A percentile compares a stretch with the other conserved stretches of the same genome.
phyloP scores from a whole-genome alignment of 2,888 invertebrate genomes.

The Ptychoptera albimana region DNA sequence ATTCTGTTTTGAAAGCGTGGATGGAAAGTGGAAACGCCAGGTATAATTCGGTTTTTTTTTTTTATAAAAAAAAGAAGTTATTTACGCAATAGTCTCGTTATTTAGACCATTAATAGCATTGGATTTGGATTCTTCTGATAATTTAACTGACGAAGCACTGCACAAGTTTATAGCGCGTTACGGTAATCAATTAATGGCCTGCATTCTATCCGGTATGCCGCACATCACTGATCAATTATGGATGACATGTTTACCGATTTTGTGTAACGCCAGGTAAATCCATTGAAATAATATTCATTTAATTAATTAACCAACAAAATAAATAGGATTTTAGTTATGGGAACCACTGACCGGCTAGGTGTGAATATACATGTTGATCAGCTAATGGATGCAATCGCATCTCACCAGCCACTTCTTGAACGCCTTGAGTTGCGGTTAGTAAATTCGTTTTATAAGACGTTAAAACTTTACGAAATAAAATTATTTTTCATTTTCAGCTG shows the following conservation, averaged over 20 bases:
- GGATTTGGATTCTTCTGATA: slow-evolving; percentile 91
- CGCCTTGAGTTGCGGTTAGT: slow-evolving; percentile 78
- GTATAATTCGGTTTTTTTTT: slow-evolving; percentile 18
- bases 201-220: slow-evolving; percentile 87
- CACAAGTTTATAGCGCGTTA: slow-evolving; percentile 82
- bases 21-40: slow-evolving; percentile 68
- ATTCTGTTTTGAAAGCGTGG: slow-evolving; percentile 84
- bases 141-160: slow-evolving; percentile 81
- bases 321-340: slow-evolving; percentile 85
- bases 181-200: slow-evolving; percentile 77
- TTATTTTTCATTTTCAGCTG: slow-evolving; percentile 35
- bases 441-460: not conserved
- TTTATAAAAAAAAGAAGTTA: not conserved
- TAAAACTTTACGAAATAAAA: not conserved
- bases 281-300: not conserved
- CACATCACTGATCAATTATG: slow-evolving; percentile 97
- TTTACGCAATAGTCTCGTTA: not conserved
- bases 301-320: not conserved
- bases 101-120: slow-evolving; percentile 61
- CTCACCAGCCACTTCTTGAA: slow-evolving; percentile 75
- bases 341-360: slow-evolving; percentile 89
- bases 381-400: slow-evolving; percentile 93
- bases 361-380: slow-evolving; percentile 96
- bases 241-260: slow-evolving; percentile 84
- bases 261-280: slow-evolving; percentile 77